phyloP scores from a whole-genome alignment of 2,113 vertebrate genomes.

The Cyrtonyx montezumae region DNA sequence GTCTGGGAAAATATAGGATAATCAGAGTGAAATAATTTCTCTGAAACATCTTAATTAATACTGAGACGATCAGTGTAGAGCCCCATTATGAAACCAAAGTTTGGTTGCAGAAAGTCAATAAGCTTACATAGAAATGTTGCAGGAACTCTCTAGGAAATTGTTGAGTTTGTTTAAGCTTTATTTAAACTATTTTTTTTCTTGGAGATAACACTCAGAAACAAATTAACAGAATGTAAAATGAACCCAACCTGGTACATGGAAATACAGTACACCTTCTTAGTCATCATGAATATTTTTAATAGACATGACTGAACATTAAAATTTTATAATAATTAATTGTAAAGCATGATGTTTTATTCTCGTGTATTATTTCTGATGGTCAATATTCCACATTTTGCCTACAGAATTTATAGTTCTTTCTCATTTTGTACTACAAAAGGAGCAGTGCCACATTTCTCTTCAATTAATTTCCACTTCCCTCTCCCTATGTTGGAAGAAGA shows the following conservation, averaged over 20 bases:
- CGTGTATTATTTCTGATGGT: not conserved
- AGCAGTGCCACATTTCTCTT: not conserved
- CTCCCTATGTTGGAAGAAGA: rapidly evolving
- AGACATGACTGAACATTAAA: not conserved
- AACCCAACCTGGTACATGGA: not conserved
- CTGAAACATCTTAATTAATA: not conserved
- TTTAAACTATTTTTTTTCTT: not conserved
- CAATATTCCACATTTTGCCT: not conserved
- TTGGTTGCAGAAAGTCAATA: not conserved
- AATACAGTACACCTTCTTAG: not conserved
- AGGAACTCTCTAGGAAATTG: not conserved
- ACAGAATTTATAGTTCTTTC: not conserved
- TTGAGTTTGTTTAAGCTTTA: not conserved
- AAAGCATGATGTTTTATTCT: not conserved
- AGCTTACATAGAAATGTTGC: not conserved
- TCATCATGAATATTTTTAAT: not conserved
- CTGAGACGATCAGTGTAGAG: not conserved
- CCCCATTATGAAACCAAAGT: not conserved
- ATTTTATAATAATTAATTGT: no score
- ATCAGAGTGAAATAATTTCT: not conserved
- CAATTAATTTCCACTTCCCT: not conserved
- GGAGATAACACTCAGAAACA: not conserved
- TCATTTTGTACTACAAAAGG: not conserved
- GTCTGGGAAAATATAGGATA: not conserved
- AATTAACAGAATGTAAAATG: slow-evolving; percentile 5